A percentile compares a stretch with the other conserved stretches of the same genome.
Evolutionary conservation across 2,113 vertebrate species (phyloP).

Genomic region (Microcebus griseorufus): DNA sequence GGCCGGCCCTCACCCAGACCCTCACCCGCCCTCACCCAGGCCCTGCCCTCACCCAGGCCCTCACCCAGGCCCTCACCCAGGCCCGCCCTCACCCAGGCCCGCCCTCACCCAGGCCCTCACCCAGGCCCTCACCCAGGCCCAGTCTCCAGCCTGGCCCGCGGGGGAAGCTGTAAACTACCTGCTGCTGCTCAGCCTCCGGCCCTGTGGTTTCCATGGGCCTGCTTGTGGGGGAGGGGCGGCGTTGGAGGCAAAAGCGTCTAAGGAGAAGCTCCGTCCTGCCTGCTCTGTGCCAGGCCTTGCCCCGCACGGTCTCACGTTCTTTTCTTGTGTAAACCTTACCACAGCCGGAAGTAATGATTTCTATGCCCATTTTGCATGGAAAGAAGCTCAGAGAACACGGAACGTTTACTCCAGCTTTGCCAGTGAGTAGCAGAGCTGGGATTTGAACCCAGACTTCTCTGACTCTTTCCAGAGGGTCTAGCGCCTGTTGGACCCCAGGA

Average conservation of each 20-base stretch:
- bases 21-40: too few relatives aligned
- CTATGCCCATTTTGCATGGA: neutral
- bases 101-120: too few relatives aligned
- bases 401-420: neutral
- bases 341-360: neutral
- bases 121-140: too few relatives aligned
- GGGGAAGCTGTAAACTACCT: too few relatives aligned
- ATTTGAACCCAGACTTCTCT: neutral
- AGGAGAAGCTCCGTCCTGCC: fast-evolving
- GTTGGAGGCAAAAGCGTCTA: neutral
- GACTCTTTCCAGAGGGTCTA: neutral
- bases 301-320: fast-evolving
- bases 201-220: neutral
- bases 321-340: neutral
- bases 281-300: neutral
- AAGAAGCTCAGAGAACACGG: neutral
- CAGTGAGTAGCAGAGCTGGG: neutral
- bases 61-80: too few relatives aligned
- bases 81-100: too few relatives aligned
- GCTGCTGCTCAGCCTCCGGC: neutral
- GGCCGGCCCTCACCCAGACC: too few relatives aligned
- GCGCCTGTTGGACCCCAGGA: too few relatives aligned
- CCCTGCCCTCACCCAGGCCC: too few relatives aligned
- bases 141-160: too few relatives aligned
- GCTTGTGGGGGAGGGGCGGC: fast-evolving